Base-by-base conservation (phyloP, 2,888 invertebrate species). In the Ypsolopha sequella region DNA sequence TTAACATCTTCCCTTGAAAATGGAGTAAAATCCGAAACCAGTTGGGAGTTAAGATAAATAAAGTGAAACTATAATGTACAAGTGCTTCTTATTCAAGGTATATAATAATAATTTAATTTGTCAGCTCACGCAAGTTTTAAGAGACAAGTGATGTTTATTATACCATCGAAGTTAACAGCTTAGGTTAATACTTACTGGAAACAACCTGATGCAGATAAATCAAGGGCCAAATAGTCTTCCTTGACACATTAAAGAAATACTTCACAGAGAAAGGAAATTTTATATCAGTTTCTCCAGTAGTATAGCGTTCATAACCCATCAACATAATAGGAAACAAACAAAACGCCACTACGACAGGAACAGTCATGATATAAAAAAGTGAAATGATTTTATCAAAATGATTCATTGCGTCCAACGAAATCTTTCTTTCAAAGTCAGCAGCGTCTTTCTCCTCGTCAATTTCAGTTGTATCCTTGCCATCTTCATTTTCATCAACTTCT, bases 131-230 rank as follows among this genome's bases (percentile, higher is more conserved):
- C 9, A 38, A 8, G 9, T 8, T 38, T 8, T 41, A 41, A 41
- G 2, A 9, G 14, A 6, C 43, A n/a, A 6, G 3, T 46, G 2
- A 35, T n/a, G 8, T 14, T 13, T 2, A 36, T 36, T 8, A 6
- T 47, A 14, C 47, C 44, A 24, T 44, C 13, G 7, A 44, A 10
- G 24, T 24, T 14, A 44, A 11, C 9, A 39, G 24, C 10, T 6
- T 14, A n/a, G n/a, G n/a, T 10, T 44, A n/a, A n/a, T 36, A 72
- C 77, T 72, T 59, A 79, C 78, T 73, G 54, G 74, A 71, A 56
- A 62, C 61, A 58, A 70, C 66, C 51, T 77, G 78, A 60, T 72
- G 72, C 7, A 71, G 44, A 53, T 79, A 78, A 7, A 73, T 58
- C n/a, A 70, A 51, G 2, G 62, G 64, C 76, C 73, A 76, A 13